Evolutionary conservation across 2,888 invertebrate species (phyloP), one percentile per base, ranked within the genome.

Genomic region (Euzetes globulus): DNA sequence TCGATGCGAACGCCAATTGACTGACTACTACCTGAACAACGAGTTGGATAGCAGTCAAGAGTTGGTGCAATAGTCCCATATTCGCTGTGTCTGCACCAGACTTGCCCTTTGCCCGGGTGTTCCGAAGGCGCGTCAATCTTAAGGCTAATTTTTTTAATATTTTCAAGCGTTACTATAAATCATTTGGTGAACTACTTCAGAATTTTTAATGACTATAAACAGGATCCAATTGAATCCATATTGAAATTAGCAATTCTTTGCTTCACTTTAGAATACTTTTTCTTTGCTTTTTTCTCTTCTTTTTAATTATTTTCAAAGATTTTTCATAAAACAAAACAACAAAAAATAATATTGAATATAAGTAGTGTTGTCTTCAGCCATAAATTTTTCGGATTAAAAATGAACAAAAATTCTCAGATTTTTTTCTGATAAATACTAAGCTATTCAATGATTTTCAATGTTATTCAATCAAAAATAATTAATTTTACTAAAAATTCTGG

Each of bases 11-110:
- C 60, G 19, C 60, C 60, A 60, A 52, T 60, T 60, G 60, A 60
- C 27, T 60, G 60, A 60, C 27, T 60, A 60, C 60, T 60, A 60
- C 60, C 60, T 60, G 60, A 60, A 19, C 50, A 50, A 50, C 60
- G 60, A 60, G 60, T 60, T 60, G 29, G 60, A 25, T 25, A n/a
- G 50, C 9, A 50, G 50, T 50, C 29, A 15, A 22, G 27, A 60
- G 27, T 60, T 29, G 29, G 60, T 52, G 52, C 52, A 52, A 52
- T 52, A 52, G 52, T 52, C 52, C 52, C 52, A 52, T 52, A 52
- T 52, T 52, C 19, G 25, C 52, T n/a, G 27, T 27, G 25, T 29
- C 29, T 60, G 25, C 19, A 60, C 60, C 60, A 60, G 60, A 60
- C 60, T 22, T 60, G 60, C 60, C 60, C 60, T 60, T 60, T 60